Base-by-base conservation (phyloP, 2,113 vertebrate genomes). In the Noctilio leporinus region DNA sequence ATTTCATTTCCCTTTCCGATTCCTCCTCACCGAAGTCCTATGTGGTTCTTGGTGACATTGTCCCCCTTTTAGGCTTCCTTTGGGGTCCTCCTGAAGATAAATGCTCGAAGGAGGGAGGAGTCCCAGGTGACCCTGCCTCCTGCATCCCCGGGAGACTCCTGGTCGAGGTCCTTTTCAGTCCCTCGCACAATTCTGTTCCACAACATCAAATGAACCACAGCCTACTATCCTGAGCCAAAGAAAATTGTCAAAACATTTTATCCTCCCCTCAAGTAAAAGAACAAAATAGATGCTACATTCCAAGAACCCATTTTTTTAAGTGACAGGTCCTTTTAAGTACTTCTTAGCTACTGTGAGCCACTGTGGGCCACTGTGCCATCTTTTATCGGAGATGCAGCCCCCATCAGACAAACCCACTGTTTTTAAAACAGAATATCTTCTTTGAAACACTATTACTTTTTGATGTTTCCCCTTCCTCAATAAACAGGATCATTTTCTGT, bases 171-270 rank as follows among this genome's bases (percentile, higher is more conserved):
- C 75, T 89, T 81, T 84, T 12, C 76, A 67, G 72, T 59, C 45
- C 35, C 69, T 5, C 10, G 51, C 10, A 55, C 0, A 0, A 62
- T 67, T 70, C 33, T 33, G 20, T 40, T 51, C 40, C 80, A 77
- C 53, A 53, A 6, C 15, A 65, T 82, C 75, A 55, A 62, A 67
- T 62, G 88, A 35, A 57, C 47, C 51, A 62, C n/a, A 85, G 90
- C 81, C 86, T 45, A 33, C 57, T 62, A 43, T 22, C 49, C 35
- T 15, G 22, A 85, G 95, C 93, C 86, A 91, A 92, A 77, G 67
- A 72, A 91, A 92, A 73, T 10, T 76, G 53, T 91, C 89, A 72
- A 76, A 80, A 80, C 76, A 57, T 75, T 55, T 96, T 75, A 75
- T 75, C 53, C 57, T 35, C 19, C 7, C 33, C 43, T 78, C 45